Base-by-base conservation (phyloP, 2,113 vertebrate genomes). In the Pitta sordida region DNA sequence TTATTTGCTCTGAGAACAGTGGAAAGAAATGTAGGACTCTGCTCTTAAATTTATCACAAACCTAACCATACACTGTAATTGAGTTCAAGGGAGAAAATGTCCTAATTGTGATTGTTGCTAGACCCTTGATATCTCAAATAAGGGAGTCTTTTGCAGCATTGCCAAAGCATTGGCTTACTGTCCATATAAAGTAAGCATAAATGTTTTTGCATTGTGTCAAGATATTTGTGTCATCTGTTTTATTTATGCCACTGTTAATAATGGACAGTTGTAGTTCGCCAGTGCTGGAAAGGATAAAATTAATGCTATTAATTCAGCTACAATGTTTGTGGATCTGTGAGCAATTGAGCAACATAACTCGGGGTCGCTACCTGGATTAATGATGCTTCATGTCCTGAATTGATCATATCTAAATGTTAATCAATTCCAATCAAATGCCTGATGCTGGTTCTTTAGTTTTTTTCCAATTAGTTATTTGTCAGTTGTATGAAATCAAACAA, bases 381-480 rank as follows among this genome's bases (percentile, higher is more conserved):
- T 95, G 95, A 93, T 86, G 94, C 77, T 95, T 96, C 76, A 63
- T 90, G 68, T 84, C 88, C 92, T 91, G 59, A 79, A 96, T 92
- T 96, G 95, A 96, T 96, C 90, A 95, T 69, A 94, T 94, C 70
- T 96, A 97, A 96, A 97, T 97, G 94, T 94, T 96, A 97, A 97
- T 97, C 87, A 90, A 93, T 97, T 96, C 91, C 62, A 90, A 91
- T 53, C 56, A 95, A 95, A 92, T 77, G 62, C 39, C 44, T 77
- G 24, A 64, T 88, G 83, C 58, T 85, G 32, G 44, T 80, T 90
- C 64, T 93, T 90, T 86, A 13, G 24, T 73, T 77, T 77, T 82
- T 87, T 79, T 55, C 10, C 24, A 92, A 70, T 94, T 95, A 80
- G 37, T 78, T 96, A 46, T 94, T 96, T 96, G 85, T 85, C 75